Conservation (phyloP, 2,797 vertebrate genomes). For the Lepus townsendii region DNA sequence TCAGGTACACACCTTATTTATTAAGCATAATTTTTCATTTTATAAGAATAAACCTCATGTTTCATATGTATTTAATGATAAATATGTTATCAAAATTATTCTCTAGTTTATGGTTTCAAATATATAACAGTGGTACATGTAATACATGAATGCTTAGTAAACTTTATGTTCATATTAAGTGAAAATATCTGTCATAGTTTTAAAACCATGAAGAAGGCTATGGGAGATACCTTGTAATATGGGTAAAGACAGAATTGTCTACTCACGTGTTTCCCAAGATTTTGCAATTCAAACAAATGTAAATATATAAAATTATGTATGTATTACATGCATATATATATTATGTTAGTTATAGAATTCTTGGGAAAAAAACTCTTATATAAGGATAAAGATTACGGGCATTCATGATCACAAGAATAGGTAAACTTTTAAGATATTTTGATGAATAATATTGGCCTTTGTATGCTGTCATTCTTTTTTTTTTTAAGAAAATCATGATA, state of each 20-base stretch:
- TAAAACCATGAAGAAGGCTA: not conserved
- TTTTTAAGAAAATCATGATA: slow-evolving; percentile 37
- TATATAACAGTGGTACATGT: not conserved
- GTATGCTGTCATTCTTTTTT: not conserved
- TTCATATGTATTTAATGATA: not conserved
- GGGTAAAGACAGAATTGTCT: not conserved
- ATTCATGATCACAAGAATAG: not conserved
- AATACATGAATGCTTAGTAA: not conserved
- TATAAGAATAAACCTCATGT: not conserved
- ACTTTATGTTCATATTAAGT: slow-evolving; percentile 10
- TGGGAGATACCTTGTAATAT: not conserved
- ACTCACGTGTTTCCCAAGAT: not conserved
- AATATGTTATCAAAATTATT: not conserved
- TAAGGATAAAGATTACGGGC: not conserved
- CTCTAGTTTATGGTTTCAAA: not conserved
- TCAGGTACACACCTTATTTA: not conserved
- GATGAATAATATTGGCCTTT: not conserved
- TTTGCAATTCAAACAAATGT: not conserved
- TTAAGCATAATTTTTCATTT: not conserved
- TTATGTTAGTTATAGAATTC: not conserved
- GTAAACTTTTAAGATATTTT: slow-evolving; percentile 38
- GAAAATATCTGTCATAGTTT: slow-evolving; percentile 18
- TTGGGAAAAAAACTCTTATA: not conserved
- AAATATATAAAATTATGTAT: not conserved
- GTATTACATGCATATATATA: not conserved